phyloP scores from a whole-genome alignment of 1,140 invertebrate genomes.

The Drosophila santomea region DNA sequence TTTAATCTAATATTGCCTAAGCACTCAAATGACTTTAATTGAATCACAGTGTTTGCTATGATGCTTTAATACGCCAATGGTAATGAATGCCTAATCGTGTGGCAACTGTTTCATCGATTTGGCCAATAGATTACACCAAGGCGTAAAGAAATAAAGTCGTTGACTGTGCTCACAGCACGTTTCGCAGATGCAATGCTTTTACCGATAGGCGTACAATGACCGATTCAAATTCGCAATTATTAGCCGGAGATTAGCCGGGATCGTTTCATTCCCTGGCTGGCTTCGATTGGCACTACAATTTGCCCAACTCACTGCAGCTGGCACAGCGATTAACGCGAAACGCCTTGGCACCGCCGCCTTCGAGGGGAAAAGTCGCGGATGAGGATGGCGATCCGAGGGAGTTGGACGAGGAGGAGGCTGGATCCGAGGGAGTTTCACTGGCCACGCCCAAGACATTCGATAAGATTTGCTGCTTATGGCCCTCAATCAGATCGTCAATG shows the following conservation, averaged over 20 bases:
- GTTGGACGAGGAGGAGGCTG: background rate
- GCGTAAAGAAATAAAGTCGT: slow-evolving; percentile 16
- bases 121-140: background rate
- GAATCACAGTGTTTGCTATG: background rate
- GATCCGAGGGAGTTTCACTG: slow-evolving; percentile 26
- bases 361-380: slow-evolving; percentile 31
- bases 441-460: slow-evolving; percentile 64
- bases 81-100: background rate
- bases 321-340: slow-evolving; percentile 77
- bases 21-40: background rate
- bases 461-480: slow-evolving; percentile 80
- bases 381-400: slow-evolving; percentile 1
- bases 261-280: slow-evolving; percentile 38
- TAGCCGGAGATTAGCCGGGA: slow-evolving; percentile 22
- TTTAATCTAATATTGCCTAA: no score
- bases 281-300: slow-evolving; percentile 9
- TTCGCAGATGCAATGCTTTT: slow-evolving; percentile 14
- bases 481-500: slow-evolving; percentile 80
- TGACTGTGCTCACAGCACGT: slow-evolving; percentile 16
- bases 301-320: slow-evolving; percentile 71
- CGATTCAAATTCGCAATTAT: slow-evolving; percentile 23
- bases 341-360: slow-evolving; percentile 62
- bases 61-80: background rate
- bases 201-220: slow-evolving; percentile 3
- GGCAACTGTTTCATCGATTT: background rate